These are phyloP conservation scores for Eonycteris spelaea DNA, from an alignment of 2,113 vertebrate species.

Conservation along the genomic window DNA sequence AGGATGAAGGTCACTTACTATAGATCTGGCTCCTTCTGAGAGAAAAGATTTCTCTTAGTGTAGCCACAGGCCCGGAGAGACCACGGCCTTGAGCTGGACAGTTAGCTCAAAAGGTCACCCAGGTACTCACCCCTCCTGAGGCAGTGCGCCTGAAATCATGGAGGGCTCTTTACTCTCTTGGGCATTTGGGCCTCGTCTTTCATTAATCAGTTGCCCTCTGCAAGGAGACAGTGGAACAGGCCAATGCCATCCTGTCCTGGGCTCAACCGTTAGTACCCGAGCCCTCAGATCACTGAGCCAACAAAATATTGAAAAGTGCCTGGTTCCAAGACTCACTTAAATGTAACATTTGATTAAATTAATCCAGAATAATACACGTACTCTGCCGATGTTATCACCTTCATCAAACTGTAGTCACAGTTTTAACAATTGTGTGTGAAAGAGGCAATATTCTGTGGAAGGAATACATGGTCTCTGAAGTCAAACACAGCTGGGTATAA, in stretches of 20 bases:
- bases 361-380: neutral
- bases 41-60: neutral
- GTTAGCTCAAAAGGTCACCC: neutral
- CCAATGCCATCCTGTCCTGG: neutral
- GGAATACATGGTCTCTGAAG: neutral
- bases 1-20: neutral
- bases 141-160: fast-evolving
- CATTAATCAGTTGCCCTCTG: neutral
- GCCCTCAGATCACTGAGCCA: neutral
- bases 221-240: neutral
- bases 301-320: neutral
- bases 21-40: neutral
- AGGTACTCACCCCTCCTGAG: neutral
- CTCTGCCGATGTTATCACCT: neutral
- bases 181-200: neutral
- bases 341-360: neutral
- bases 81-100: neutral
- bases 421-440: neutral
- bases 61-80: neutral
- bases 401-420: neutral
- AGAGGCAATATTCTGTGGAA: neutral
- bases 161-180: neutral
- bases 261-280: neutral
- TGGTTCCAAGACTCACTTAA: slow-evolving; percentile 24
- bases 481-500: neutral